Evolutionary conservation across 1,140 invertebrate genomes (phyloP), one percentile per base, ranked within the genome.

Genomic region (Brachionus plicatilis): DNA sequence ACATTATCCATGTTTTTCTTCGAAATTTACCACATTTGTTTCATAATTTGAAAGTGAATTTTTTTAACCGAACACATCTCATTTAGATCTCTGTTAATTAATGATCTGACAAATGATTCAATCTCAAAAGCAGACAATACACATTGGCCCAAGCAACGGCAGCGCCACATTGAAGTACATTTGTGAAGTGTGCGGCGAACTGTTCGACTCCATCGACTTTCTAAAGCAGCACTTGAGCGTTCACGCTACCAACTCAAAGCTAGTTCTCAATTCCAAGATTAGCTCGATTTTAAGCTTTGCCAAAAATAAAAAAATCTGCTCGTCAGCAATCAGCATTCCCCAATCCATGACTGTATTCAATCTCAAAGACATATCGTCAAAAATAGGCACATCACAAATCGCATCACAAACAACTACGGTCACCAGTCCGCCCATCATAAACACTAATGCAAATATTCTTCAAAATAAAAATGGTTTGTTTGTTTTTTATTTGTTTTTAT

Each of bases 61-160:
- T 60, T 60, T 27, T 24, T 2, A 47, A 47, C 11, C 45, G 3
- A 47, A 47, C 9, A 12, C 12, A 47, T n/a, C 45, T 60, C 4
- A 20, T 56, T 56, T 60, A 60, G 53, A 60, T 60, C 53, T 60
- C 53, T 37, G 50, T 56, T 56, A 17, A 41, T 72, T 72, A 72
- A 72, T 72, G 68, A 72, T 72, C 68, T 72, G 68, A 72, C 68
- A 72, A 72, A 72, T 72, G 68, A 72, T 72, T 41, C 68, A 72
- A 72, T 72, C 68, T 72, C 68, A 72, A 45, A 72, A 37, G 41
- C 68, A 41, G 53, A 41, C 68, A 72, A 17, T 20, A 8, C 17
- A 37, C 11, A 45, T 43, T 20, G 41, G 33, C 9, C 17, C 68
- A 9, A 41, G 3, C n/a, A 43, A 43, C 14, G 37, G 24, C 17